These are phyloP conservation scores for Aplocera efformata DNA, from an alignment of 2,888 invertebrate genomes.

Conservation along the genomic window DNA sequence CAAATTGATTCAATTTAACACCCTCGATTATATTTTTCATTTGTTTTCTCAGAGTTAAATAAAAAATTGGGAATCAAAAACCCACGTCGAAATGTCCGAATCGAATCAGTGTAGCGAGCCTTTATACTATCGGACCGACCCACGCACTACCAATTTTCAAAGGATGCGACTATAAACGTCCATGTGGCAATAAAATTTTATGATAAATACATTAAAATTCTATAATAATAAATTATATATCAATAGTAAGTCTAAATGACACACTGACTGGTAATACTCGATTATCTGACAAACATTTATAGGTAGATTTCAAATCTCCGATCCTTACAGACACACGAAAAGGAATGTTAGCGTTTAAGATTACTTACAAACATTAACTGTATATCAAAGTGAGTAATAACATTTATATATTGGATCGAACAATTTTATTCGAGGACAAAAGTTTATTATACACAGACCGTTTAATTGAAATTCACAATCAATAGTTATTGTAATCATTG, in stretches of 20 bases:
- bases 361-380: conserved; percentile 57
- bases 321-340: conserved; percentile 42
- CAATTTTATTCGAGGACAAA: conserved; percentile 52
- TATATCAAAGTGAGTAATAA: conserved; percentile 54
- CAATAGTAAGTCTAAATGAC: conserved; percentile 6
- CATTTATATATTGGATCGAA: conserved; percentile 36
- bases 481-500: conserved; percentile 75
- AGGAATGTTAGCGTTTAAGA: conserved; percentile 77
- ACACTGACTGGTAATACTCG: conserved; percentile 4
- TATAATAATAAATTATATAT: conserved; percentile 4
- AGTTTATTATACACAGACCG: conserved; percentile 61
- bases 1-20: neutral
- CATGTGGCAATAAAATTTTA: conserved; percentile 14
- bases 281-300: conserved; percentile 13
- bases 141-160: no score
- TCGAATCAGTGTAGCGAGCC: no score
- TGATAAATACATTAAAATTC: conserved; percentile 1
- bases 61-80: no score
- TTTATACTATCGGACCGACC: no score
- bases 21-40: no score
- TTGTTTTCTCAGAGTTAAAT: no score
- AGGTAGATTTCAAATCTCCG: conserved; percentile 18
- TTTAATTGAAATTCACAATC: conserved; percentile 58
- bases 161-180: conserved; percentile 13
- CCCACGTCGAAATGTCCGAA: no score